Percentiles rank a stretch among this genome's conserved stretches.
These are phyloP conservation scores for Odontomyia ornata DNA, from an alignment of 2,888 invertebrate genomes.

Conservation along the genomic window DNA sequence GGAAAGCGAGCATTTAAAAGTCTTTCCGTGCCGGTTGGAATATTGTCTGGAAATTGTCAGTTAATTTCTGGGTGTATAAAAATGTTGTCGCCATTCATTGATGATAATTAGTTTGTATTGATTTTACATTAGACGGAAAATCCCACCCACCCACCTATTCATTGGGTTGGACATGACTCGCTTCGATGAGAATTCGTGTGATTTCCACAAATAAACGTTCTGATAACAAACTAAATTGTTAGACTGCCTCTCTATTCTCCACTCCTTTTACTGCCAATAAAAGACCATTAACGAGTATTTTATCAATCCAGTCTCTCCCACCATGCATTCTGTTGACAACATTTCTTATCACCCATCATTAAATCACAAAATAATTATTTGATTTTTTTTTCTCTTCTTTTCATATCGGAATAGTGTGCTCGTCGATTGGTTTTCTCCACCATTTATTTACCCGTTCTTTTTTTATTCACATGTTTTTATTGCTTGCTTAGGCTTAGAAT, in stretches of 20 bases:
- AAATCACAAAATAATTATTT: slow-evolving; percentile 46
- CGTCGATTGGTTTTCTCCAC: slow-evolving; percentile 31
- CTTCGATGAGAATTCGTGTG: background rate
- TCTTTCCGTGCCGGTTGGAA: slow-evolving; percentile 15
- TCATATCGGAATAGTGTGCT: slow-evolving; percentile 34
- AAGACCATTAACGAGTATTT: background rate
- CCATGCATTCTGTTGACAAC: background rate
- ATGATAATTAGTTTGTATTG: slow-evolving; percentile 47
- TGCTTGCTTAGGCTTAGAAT: background rate
- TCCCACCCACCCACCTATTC: slow-evolving; percentile 7
- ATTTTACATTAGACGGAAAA: slow-evolving; percentile 44
- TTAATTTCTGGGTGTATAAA: background rate
- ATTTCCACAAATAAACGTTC: background rate
- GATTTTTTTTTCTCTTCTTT: background rate
- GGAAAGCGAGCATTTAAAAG: background rate
- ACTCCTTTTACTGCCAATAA: background rate
- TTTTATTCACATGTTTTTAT: too few species aligned
- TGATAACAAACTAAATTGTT: background rate
- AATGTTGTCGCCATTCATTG: slow-evolving; percentile 17
- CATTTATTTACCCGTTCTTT: background rate
- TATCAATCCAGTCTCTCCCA: background rate
- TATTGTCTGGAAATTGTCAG: slow-evolving; percentile 20
- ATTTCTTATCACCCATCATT: slow-evolving; percentile 33
- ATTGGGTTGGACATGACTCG: background rate
- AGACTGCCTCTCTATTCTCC: background rate